phyloP scores from a whole-genome alignment of 2,797 vertebrate species.

The Platyrinchus mystaceus region DNA sequence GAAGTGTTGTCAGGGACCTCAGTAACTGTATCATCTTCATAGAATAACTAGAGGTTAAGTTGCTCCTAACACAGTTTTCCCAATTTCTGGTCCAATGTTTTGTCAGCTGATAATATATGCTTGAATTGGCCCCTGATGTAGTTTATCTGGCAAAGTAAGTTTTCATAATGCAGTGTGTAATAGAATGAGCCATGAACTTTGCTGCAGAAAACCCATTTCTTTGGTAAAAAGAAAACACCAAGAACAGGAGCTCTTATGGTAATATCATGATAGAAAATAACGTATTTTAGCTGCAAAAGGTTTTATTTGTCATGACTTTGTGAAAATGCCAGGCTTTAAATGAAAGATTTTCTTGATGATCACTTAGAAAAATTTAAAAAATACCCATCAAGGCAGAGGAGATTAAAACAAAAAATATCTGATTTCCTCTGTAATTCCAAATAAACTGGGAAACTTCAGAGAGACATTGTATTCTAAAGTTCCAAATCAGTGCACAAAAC shows the following conservation, averaged over 20 bases:
- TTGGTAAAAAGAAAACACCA: background rate
- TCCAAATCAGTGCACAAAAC: background rate
- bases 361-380: background rate
- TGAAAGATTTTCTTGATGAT: background rate
- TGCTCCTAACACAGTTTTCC: background rate
- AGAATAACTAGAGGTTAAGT: background rate
- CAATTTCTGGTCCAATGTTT: background rate
- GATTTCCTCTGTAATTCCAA: background rate
- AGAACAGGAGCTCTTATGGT: background rate
- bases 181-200: background rate
- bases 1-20: background rate
- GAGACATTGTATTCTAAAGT: background rate
- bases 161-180: background rate
- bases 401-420: background rate
- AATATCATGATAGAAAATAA: background rate
- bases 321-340: background rate
- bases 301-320: background rate
- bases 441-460: background rate
- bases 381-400: background rate
- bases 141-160: background rate
- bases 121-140: background rate
- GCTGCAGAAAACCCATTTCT: background rate
- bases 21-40: background rate
- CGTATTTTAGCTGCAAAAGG: background rate
- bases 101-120: background rate